phyloP scores from a whole-genome alignment of 2,888 invertebrate genomes.

The Anticlea derivata region DNA sequence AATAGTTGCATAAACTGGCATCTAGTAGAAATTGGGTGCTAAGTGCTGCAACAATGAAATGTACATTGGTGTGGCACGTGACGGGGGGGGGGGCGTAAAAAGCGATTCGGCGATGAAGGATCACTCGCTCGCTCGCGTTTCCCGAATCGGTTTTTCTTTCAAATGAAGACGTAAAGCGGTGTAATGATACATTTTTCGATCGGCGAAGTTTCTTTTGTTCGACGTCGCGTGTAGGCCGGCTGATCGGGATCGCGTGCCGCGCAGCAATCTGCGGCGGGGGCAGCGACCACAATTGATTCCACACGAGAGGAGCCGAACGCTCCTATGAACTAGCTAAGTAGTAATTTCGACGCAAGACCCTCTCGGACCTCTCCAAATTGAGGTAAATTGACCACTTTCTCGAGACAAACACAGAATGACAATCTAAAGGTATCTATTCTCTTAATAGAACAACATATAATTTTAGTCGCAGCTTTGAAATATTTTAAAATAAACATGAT shows the following conservation, averaged over 20 bases:
- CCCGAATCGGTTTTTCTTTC: constrained; percentile 38
- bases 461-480: constrained; percentile 6
- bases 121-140: constrained; percentile 27
- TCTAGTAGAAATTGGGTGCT: constrained; percentile 71
- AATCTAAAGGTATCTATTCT: not conserved
- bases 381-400: constrained; percentile 20
- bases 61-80: constrained; percentile 43
- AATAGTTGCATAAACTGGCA: constrained; percentile 75
- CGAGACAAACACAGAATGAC: not conserved
- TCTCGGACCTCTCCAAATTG: constrained; percentile 18
- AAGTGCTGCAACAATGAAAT: constrained; percentile 61
- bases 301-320: constrained; percentile 50
- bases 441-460: too few relatives aligned
- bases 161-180: constrained; percentile 49
- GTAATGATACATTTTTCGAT: constrained; percentile 60
- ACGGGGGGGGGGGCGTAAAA: constrained; percentile 11
- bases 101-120: constrained; percentile 19
- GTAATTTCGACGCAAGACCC: constrained; percentile 15
- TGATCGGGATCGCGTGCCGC: constrained; percentile 78
- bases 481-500: constrained; percentile 30
- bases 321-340: constrained; percentile 14
- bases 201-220: constrained; percentile 69
- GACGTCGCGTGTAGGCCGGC: constrained; percentile 69
- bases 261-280: constrained; percentile 71
- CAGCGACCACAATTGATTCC: constrained; percentile 76